A percentile compares a stretch with the other conserved stretches of the same genome.
These are phyloP conservation scores for Vulpes lagopus DNA, from an alignment of 2,113 vertebrate species.

Conservation along the genomic window DNA sequence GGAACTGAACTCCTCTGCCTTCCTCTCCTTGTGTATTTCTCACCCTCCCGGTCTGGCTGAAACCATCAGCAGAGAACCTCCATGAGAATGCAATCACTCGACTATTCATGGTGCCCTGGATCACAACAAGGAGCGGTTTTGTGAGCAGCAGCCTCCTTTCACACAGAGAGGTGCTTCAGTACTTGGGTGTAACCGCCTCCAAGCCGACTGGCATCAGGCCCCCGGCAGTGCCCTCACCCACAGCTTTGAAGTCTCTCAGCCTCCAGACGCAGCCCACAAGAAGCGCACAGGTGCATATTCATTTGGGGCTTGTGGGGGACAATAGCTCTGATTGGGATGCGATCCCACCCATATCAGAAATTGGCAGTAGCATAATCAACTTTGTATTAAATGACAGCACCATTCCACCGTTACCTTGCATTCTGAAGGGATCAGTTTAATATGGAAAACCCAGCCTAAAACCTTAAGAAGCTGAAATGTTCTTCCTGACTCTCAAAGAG, in stretches of 20 bases:
- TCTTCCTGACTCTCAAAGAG: not conserved
- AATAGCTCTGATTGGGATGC: conserved; percentile 74
- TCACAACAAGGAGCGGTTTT: not conserved
- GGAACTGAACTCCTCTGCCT: not conserved
- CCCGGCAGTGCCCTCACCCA: not conserved
- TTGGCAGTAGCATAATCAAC: conserved; percentile 4
- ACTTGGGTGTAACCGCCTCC: not conserved
- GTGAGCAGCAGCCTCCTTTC: conserved; percentile 2
- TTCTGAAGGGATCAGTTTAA: conserved; percentile 31
- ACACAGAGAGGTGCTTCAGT: not conserved
- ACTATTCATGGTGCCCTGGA: conserved; percentile 59
- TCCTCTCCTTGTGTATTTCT: not conserved
- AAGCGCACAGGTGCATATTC: conserved; percentile 47
- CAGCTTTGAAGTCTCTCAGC: conserved; percentile 49
- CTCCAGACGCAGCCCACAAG: not conserved
- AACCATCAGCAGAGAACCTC: not conserved
- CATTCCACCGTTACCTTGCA: not conserved
- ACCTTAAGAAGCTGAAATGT: not conserved
- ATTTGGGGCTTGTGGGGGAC: not conserved
- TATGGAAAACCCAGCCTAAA: conserved; percentile 9
- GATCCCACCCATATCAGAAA: conserved; percentile 43
- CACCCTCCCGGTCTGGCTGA: not conserved
- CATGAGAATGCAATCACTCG: conserved; percentile 63
- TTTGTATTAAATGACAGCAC: conserved; percentile 24
- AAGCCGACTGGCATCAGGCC: not conserved